Conservation (phyloP, 2,797 vertebrate species). For the Mormyrus hasselquistii region DNA sequence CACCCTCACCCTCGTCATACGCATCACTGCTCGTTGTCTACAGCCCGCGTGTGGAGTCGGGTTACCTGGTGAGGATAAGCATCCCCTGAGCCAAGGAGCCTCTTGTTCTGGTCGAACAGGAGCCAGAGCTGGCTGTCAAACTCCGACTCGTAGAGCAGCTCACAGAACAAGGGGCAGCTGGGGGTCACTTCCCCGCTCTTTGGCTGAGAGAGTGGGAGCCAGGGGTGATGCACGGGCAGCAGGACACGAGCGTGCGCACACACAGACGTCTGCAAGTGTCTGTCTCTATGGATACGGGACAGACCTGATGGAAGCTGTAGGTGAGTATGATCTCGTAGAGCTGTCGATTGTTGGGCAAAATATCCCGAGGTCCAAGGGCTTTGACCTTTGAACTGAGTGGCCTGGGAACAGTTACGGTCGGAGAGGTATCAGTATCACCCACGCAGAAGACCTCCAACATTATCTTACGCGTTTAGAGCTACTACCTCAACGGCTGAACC, state of each 20-base stretch:
- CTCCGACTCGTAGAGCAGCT: constrained; percentile 93
- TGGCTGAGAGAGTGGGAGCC: constrained; percentile 60
- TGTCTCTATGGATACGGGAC: not conserved
- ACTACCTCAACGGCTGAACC: constrained; percentile 92
- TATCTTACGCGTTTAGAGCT: not conserved
- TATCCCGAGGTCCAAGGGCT: constrained; percentile 81
- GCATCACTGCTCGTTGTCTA: not conserved
- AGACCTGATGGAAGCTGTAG: constrained; percentile 93
- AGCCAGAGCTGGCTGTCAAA: constrained; percentile 98
- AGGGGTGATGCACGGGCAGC: not conserved
- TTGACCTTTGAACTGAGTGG: constrained; percentile 86
- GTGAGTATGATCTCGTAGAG: constrained; percentile 89
- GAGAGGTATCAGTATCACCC: not conserved
- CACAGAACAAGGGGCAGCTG: constrained; percentile 91
- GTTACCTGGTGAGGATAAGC: constrained; percentile 94
- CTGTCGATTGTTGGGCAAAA: constrained; percentile 92
- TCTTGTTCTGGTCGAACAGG: constrained; percentile 97
- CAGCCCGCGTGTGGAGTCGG: not conserved
- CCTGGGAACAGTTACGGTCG: constrained; percentile 50
- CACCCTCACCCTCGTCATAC: not conserved
- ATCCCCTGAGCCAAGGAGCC: constrained; percentile 88
- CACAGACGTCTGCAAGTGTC: not conserved
- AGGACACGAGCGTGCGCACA: not conserved
- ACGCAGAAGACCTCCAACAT: not conserved
- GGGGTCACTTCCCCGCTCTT: constrained; percentile 95